phyloP scores from a whole-genome alignment of 1,140 invertebrate species.

The Bilobella aurantiaca region DNA sequence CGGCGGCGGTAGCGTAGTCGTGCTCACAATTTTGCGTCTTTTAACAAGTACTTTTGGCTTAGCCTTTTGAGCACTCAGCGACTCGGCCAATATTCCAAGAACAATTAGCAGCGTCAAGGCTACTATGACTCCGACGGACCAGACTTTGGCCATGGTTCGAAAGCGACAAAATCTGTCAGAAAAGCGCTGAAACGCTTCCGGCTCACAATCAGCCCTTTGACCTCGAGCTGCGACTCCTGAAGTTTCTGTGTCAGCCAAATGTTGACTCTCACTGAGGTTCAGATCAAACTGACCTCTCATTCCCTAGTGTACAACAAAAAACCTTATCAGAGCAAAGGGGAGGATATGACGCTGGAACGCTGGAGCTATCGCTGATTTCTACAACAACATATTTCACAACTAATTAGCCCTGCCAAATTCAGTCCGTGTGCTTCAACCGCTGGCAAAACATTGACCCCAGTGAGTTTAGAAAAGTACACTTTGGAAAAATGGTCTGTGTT shows the following conservation, averaged over 20 bases:
- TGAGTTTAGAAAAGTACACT: no score
- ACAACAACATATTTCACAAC: no score
- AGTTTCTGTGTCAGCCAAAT: not conserved
- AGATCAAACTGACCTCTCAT: not conserved
- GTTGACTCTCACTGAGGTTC: not conserved
- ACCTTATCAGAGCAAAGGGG: no score
- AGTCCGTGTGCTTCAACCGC: no score
- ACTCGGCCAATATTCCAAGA: conserved; percentile 4
- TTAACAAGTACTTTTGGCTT: not conserved
- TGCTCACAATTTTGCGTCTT: conserved; percentile 9
- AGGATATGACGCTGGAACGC: no score
- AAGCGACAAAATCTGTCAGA: not conserved
- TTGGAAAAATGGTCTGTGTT: no score
- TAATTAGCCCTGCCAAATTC: no score
- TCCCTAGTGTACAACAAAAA: no score
- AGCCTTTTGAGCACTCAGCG: conserved; percentile 5
- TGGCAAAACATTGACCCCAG: no score
- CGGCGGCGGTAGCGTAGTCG: not conserved
- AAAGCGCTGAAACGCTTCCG: not conserved
- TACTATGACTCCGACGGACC: conserved; percentile 1
- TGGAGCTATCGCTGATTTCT: no score
- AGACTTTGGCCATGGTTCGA: conserved; percentile 18
- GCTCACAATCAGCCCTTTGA: not conserved
- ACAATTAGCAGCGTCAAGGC: conserved; percentile 10
- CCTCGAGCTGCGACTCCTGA: not conserved